Base-by-base conservation (phyloP, 2,888 invertebrate genomes). In the Pammene aurita region DNA sequence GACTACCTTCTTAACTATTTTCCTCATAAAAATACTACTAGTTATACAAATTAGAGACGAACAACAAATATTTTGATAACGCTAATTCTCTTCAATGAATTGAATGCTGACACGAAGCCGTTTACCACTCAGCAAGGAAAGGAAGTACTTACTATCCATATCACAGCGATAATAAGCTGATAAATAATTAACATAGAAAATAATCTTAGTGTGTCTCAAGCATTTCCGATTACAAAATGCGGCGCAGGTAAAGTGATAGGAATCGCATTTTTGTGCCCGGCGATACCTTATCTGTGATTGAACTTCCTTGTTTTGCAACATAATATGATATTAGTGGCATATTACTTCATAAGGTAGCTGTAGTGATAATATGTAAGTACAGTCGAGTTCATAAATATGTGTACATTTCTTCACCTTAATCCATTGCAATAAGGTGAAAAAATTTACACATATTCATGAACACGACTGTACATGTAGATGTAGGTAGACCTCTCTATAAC, bases 281-380 rank as follows among this genome's bases (percentile, higher is more conserved):
- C 72, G 72, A 76, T 72, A 26, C 61, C 48, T 74, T 77, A 79
- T 79, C 77, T 72, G 54, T 68, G 50, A 71, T 72, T 68, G 71
- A 72, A 80, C 77, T 76, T 79, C 78, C 78, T 75, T 54, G 70
- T 74, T 72, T 70, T 57, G 67, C 64, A 71, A 61, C 34, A 4
- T 26, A 60, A 42, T 42, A 9, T 35, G 35, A 61, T 52, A 68
- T 52, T 68, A 63, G 57, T 38, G 50, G 46, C 35, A 44, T 48
- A 41, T 42, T 38, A 52, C 52, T 14, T 18, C 35, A 48, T 2
- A 10, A 35, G 18, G 16, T 57, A 57, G 54, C n/a, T 55, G 44
- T 44, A 44, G 44, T 18, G 18, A 50, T 50, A 50, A 50, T 50
- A 10, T 10, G 18, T 18, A 26, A 11, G 6, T 26, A n/a, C n/a